These are phyloP conservation scores for Papio anubis DNA, from an alignment of 2,113 vertebrate species.

Conservation along the genomic window DNA sequence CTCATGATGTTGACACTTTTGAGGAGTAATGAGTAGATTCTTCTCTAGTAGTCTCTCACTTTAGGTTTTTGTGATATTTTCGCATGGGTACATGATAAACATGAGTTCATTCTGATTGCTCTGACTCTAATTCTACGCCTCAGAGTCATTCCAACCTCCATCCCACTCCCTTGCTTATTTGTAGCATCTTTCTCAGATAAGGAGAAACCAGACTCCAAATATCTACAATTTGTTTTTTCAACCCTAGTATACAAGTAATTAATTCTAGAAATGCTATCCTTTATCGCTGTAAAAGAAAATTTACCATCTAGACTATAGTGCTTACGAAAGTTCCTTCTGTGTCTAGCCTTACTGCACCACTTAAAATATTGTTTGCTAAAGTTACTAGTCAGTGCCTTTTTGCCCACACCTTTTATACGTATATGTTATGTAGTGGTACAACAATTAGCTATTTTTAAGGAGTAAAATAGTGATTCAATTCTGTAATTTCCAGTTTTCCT, in stretches of 20 bases:
- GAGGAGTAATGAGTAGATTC: background rate
- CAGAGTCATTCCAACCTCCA: background rate
- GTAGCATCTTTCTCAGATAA: background rate
- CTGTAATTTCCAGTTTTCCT: background rate
- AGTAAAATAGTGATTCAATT: background rate
- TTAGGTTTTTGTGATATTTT: background rate
- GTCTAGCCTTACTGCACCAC: background rate
- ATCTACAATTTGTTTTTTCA: background rate
- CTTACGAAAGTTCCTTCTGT: background rate
- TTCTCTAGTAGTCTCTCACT: background rate
- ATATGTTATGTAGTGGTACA: background rate
- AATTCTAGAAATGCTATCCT: background rate
- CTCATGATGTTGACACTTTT: background rate
- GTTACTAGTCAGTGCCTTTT: background rate
- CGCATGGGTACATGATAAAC: background rate
- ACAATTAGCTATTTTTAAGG: background rate
- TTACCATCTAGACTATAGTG: background rate
- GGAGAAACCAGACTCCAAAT: background rate
- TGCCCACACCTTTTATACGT: accelerated
- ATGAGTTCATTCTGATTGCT: background rate
- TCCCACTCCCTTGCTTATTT: background rate
- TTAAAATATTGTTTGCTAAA: background rate
- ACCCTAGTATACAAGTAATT: background rate
- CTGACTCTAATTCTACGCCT: background rate
- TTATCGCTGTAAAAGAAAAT: background rate